Base-by-base conservation (phyloP, 2,888 invertebrate genomes). In the Mayetiola destructor region DNA sequence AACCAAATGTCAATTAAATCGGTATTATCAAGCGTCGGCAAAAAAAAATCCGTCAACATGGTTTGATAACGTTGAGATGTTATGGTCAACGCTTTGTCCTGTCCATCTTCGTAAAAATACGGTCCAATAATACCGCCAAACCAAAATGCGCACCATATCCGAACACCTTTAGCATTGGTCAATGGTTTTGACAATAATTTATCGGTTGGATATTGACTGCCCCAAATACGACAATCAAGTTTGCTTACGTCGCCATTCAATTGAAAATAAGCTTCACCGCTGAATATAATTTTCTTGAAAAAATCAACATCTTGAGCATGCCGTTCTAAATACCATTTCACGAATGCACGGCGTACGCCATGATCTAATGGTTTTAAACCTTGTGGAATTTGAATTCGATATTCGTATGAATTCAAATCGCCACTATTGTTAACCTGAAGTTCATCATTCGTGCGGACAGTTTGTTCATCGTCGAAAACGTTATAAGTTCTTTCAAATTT, bases 51-150 rank as follows among this genome's bases (percentile, higher is more conserved):
- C 8, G 23, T 58, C 29, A 58, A 23, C 59, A 59, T 54, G 6
- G n/a, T 40, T 9, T 54, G 54, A 18, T 57, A 59, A 53, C 57
- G 56, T 20, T 27, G 18, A 5, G 54, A 54, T 27, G 56, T 57
- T 10, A 59, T 57, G 1, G 55, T 59, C 30, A 59, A 40, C 2
- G 9, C 23, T 2, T 20, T 2, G 4, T 42, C 57, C 2, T 29
- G n/a, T 2, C 20, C 54, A 39, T 57, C 40, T 53, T 52, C 1
- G 21, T 54, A 59, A 18, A 59, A 56, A 29, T 21, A 58, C 36
- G 58, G 56, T 37, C 58, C 58, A 37, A 48, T 58, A 1, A 56
- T 29, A 23, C 40, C 56, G 14, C 56, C 55, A 18, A 54, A 16
- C 3, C 54, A 29, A 18, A 58, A 56, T 23, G 16, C 58, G 58